These are phyloP conservation scores for Epizoanthus ramosus DNA, from an alignment of 92 coral and sea anemone genomes.

Conservation along the genomic window DNA sequence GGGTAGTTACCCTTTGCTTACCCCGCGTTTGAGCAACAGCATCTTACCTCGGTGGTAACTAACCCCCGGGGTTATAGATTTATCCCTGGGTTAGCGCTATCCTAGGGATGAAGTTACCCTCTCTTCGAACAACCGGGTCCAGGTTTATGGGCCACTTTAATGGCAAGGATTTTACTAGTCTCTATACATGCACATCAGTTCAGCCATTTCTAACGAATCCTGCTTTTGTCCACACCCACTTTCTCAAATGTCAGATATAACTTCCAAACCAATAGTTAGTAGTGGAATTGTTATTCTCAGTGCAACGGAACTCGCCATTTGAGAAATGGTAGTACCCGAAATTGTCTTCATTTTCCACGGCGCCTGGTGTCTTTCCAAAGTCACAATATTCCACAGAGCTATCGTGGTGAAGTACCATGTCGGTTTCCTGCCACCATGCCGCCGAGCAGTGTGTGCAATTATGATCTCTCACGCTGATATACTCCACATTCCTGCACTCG, in stretches of 20 bases:
- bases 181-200: too few species aligned
- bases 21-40: too few species aligned
- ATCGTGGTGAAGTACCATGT: constrained; percentile 41
- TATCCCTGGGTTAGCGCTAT: too few species aligned
- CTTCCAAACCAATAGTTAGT: constrained; percentile 59
- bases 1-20: too few species aligned
- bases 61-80: too few species aligned
- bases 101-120: too few species aligned
- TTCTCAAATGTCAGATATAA: background rate
- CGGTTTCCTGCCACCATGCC: constrained; percentile 55
- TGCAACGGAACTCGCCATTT: constrained; percentile 51
- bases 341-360: constrained; percentile 31
- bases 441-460: constrained; percentile 35
- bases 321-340: constrained; percentile 48
- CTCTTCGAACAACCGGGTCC: too few species aligned
- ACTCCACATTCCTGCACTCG: constrained; percentile 53
- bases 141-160: too few species aligned
- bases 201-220: too few species aligned
- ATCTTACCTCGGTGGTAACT: too few species aligned
- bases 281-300: constrained; percentile 17
- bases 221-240: too few species aligned
- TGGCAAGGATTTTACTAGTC: too few species aligned
- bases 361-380: constrained; percentile 28
- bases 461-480: constrained; percentile 61
- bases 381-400: constrained; percentile 41